Evolutionary conservation across 1,140 invertebrate genomes (phyloP).

Genomic region (Bombus soroeensis): DNA sequence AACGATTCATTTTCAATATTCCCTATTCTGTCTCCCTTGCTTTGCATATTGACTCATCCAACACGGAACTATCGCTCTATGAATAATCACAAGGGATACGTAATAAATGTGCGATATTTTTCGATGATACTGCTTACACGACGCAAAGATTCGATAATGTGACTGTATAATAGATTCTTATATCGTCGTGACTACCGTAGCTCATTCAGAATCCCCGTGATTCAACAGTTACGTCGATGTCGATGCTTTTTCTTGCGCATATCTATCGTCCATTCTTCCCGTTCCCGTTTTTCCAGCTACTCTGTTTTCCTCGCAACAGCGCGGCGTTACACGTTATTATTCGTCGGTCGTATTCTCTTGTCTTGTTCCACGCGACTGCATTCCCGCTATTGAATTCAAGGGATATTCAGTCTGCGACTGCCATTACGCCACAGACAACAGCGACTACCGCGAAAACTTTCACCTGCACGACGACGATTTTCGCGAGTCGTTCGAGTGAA

Average conservation of each 20-base stretch:
- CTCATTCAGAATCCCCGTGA: slow-evolving; percentile 64
- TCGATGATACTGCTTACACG: background rate
- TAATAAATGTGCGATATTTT: background rate
- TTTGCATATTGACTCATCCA: background rate
- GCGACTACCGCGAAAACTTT: slow-evolving; percentile 42
- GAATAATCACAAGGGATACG: background rate
- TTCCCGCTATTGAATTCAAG: slow-evolving; percentile 47
- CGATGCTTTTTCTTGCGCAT: slow-evolving; percentile 44
- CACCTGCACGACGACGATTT: slow-evolving; percentile 48
- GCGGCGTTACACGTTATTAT: slow-evolving; percentile 48
- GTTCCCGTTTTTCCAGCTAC: slow-evolving; percentile 20
- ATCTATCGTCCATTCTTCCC: slow-evolving; percentile 40
- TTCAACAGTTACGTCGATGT: slow-evolving; percentile 55
- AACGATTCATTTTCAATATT: background rate
- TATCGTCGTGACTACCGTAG: slow-evolving; percentile 59
- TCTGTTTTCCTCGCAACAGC: slow-evolving; percentile 4
- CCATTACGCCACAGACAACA: background rate
- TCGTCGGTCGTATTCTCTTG: slow-evolving; percentile 50
- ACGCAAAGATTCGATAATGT: background rate
- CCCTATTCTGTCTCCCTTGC: too few species aligned
- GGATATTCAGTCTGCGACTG: slow-evolving; percentile 4
- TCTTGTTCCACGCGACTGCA: slow-evolving; percentile 59
- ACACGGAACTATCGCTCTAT: background rate
- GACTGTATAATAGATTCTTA: slow-evolving; percentile 24
- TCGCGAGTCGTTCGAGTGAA: slow-evolving; percentile 44